Evolutionary conservation across 2,113 vertebrate species (phyloP).

Genomic region (Varanus salvator): DNA sequence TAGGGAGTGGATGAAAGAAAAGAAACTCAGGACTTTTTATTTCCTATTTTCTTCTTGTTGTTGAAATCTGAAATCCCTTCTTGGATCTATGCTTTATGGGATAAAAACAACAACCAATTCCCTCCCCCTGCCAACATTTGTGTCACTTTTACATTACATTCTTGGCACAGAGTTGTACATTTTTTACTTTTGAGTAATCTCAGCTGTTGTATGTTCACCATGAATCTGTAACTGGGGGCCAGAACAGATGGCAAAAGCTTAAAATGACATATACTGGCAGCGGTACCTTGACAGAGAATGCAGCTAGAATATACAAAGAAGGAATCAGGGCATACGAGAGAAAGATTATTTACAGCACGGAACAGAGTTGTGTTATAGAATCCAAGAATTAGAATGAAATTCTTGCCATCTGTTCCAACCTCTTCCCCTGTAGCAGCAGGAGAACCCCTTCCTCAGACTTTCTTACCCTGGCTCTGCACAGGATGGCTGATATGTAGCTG

Average conservation of each 20-base stretch:
- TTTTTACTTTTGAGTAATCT: conserved; percentile 53
- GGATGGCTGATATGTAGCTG: no score
- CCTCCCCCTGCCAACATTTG: background rate
- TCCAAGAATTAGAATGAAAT: background rate
- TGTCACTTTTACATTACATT: conserved; percentile 20
- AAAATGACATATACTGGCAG: conserved; percentile 49
- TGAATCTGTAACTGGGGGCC: conserved; percentile 68
- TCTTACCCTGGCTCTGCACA: background rate
- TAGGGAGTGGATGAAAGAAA: background rate
- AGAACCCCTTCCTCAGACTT: background rate
- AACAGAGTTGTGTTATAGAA: background rate
- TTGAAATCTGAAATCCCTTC: background rate
- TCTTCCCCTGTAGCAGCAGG: background rate
- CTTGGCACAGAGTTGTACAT: background rate
- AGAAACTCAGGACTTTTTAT: conserved; percentile 1
- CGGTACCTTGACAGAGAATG: background rate
- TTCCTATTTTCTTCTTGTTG: background rate
- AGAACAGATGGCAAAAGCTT: conserved; percentile 73
- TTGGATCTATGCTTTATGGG: conserved; percentile 38
- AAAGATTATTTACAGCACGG: accelerated
- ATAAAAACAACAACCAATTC: conserved; percentile 4
- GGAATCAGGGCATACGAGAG: background rate
- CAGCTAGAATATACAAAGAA: background rate
- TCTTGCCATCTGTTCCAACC: background rate
- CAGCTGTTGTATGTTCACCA: conserved; percentile 66